These are phyloP conservation scores for Leptinotarsa rubiginosa DNA, from an alignment of 2,888 invertebrate genomes.

Conservation along the genomic window DNA sequence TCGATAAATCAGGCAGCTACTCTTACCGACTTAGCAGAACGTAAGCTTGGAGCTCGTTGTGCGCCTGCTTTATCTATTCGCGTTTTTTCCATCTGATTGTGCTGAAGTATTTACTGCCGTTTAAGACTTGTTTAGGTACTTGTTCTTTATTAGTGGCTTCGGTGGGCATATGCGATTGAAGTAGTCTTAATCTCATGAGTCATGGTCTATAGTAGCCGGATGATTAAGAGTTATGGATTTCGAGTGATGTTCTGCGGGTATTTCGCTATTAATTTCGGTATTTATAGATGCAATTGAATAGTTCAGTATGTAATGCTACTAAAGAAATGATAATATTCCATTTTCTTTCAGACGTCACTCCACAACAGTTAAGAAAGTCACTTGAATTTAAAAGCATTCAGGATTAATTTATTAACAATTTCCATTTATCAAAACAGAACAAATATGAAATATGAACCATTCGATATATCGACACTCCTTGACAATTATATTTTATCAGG, in stretches of 20 bases:
- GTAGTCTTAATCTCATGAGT: conserved; percentile 23
- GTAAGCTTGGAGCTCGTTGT: conserved; percentile 42
- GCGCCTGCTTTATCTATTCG: conserved; percentile 51
- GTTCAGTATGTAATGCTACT: too few species aligned
- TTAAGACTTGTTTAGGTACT: conserved; percentile 39
- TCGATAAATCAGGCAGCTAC: conserved; percentile 49
- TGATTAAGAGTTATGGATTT: conserved; percentile 24
- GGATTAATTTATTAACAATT: too few species aligned
- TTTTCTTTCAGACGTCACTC: too few species aligned
- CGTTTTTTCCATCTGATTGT: conserved; percentile 52
- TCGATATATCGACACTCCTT: too few species aligned
- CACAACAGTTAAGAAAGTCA: too few species aligned
- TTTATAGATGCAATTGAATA: background rate
- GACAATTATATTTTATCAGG: too few species aligned
- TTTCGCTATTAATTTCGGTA: conserved; percentile 1
- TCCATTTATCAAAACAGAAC: too few species aligned
- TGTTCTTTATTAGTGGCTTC: conserved; percentile 33
- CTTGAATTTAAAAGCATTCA: too few species aligned
- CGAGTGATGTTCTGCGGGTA: conserved; percentile 14
- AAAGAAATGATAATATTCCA: too few species aligned
- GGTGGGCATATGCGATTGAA: conserved; percentile 21
- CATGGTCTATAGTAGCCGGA: conserved; percentile 14
- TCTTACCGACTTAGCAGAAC: conserved; percentile 40
- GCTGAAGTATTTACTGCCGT: conserved; percentile 51
- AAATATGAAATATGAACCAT: too few species aligned